Conservation (phyloP, 2,888 invertebrate genomes). For the Erannis defoliaria region DNA sequence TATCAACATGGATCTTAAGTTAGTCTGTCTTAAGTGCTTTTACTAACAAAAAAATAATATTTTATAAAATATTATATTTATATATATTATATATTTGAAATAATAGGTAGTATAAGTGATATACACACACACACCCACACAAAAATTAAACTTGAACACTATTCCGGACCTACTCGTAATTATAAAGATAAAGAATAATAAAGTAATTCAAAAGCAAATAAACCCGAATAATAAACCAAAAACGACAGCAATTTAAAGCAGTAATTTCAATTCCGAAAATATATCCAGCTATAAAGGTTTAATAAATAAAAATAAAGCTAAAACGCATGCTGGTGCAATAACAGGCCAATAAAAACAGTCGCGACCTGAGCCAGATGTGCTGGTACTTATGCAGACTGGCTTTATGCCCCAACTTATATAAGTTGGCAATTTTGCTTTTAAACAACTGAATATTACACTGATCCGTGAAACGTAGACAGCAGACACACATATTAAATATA, state of each 20-base stretch:
- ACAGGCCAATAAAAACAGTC: conserved; percentile 33
- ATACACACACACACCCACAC: too few relatives aligned
- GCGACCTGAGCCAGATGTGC: conserved; percentile 30
- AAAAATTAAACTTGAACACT: too few relatives aligned
- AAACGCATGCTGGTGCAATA: conserved; percentile 34
- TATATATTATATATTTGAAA: neutral
- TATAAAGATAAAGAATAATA: too few relatives aligned
- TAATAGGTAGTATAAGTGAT: neutral
- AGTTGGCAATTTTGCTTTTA: conserved; percentile 14
- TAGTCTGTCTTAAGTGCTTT: too few relatives aligned
- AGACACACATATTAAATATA: neutral
- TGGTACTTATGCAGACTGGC: conserved; percentile 28
- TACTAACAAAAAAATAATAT: neutral
- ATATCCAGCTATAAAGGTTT: conserved; percentile 21
- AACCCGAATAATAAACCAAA: conserved; percentile 12
- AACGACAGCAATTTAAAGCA: neutral
- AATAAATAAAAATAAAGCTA: conserved; percentile 31
- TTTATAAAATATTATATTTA: neutral
- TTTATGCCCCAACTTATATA: conserved; percentile 22
- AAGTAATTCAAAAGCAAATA: conserved; percentile 3
- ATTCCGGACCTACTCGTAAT: too few relatives aligned
- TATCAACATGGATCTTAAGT: conserved; percentile 1
- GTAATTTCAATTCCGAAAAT: conserved; percentile 22
- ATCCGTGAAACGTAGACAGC: neutral
- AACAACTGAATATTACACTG: conserved; percentile 1